phyloP scores from a whole-genome alignment of 2,888 invertebrate genomes.

The Pristionchus exspectatus region DNA sequence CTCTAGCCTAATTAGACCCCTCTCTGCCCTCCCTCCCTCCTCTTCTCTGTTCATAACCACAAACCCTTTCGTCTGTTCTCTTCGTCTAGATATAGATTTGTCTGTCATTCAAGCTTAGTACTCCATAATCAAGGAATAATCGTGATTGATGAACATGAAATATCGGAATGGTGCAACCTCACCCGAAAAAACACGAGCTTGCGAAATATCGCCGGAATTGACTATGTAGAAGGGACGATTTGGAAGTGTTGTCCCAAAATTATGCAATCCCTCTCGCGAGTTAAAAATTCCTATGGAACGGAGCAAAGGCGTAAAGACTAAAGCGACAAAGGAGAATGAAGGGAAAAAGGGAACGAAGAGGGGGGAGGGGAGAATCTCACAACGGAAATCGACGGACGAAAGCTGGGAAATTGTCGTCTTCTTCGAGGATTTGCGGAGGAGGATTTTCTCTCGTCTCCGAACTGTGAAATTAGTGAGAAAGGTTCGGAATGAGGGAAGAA shows the following conservation, averaged over 20 bases:
- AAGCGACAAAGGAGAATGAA: not conserved
- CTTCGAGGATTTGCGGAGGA: not conserved
- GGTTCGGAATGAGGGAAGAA: not conserved
- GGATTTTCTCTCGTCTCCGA: not conserved
- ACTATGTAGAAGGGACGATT: not conserved
- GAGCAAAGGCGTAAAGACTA: not conserved
- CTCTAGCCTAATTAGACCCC: slow-evolving; percentile 8
- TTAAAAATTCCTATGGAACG: not conserved
- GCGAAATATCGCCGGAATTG: not conserved
- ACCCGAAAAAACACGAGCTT: no score
- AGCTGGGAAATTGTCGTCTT: slow-evolving; percentile 1
- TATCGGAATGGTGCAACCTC: no score
- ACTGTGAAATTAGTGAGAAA: not conserved
- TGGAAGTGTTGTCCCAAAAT: not conserved
- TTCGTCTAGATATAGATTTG: no score
- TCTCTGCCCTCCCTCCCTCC: not conserved
- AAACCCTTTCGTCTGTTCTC: not conserved
- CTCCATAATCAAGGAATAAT: not conserved
- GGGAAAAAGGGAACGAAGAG: not conserved
- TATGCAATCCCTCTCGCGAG: not conserved
- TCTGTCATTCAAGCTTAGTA: no score
- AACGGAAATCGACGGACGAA: not conserved
- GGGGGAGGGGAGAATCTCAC: not conserved
- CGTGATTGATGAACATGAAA: not conserved
- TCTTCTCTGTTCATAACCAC: not conserved